Evolutionary conservation across 2,888 invertebrate species (phyloP), one percentile per base, ranked within the genome.

Genomic region (Euplagia quadripunctaria): DNA sequence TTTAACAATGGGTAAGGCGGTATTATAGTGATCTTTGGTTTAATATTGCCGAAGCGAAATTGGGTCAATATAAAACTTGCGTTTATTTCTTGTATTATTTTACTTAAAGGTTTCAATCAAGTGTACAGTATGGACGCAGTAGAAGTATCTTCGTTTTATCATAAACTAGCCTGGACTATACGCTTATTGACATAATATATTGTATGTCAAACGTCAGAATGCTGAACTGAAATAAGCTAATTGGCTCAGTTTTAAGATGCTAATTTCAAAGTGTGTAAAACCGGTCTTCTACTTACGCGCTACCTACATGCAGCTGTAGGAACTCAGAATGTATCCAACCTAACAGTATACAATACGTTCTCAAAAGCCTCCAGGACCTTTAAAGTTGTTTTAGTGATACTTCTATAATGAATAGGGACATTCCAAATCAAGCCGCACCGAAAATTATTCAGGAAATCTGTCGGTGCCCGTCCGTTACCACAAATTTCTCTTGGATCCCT

Each of bases 1-100:
- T 55, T 16, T 58, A 64, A 68, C 64, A 74, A 70, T 66, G 72
- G 61, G 52, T 17, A 49, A 55, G 31, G 71, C 51, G 65, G 63
- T 63, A 42, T 61, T 31, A 61, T 43, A 68, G 43, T 68, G 63
- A 17, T 51, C 20, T 68, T 64, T 67, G 58, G 46, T 61, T 67
- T 52, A 46, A 64, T 8, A 12, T 17, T 49, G 63, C 51, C 63
- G 31, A 46, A 17, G 31, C 17, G 8, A 49, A 63, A 70, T 70
- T 70, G 49, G 63, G 17, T 63, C 46, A 17, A 17, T n/a, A 41
- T 42, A 51, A 14, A 64, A 42, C 17, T 42, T 41, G 42, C 64
- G 41, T 42, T 42, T 64, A 17, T 64, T 64, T 64, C 16, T 58
- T 55, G 8, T 55, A 17, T 8, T 9, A 8, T n/a, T 55, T 55